Evolutionary conservation across 2,797 vertebrate species (phyloP).

Genomic region (Poecilia velifera): DNA sequence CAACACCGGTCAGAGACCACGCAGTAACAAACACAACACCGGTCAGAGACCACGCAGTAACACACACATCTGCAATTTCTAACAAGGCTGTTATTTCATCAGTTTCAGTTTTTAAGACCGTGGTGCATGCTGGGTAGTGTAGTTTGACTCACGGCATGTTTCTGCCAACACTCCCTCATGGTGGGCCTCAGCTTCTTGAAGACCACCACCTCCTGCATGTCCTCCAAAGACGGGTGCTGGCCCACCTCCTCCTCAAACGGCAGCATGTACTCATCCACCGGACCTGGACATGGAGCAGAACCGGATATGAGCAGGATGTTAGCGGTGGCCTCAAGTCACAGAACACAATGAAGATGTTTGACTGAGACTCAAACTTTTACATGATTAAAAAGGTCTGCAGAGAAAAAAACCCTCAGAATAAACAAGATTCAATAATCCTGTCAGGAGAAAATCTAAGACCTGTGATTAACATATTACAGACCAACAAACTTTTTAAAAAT

Average conservation of each 20-base stretch:
- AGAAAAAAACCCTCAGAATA: too few relatives aligned
- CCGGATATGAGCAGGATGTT: not conserved
- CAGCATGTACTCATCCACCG: slow-evolving; percentile 96
- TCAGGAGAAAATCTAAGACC: too few relatives aligned
- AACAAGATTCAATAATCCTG: too few relatives aligned
- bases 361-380: too few relatives aligned
- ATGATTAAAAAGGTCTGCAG: too few relatives aligned
- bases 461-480: too few relatives aligned
- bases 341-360: too few relatives aligned
- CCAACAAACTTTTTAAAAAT: too few relatives aligned
- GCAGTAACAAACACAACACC: too few relatives aligned
- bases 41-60: too few relatives aligned
- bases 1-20: too few relatives aligned
- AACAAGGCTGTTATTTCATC: not conserved
- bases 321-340: too few relatives aligned
- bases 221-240: slow-evolving; percentile 96
- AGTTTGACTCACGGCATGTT: slow-evolving; percentile 87
- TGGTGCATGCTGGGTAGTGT: not conserved
- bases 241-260: slow-evolving; percentile 98
- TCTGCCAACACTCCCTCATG: slow-evolving; percentile 96
- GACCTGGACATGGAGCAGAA: slow-evolving; percentile 77
- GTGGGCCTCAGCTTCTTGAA: slow-evolving; percentile 96
- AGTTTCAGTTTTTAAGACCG: not conserved
- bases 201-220: slow-evolving; percentile 99
- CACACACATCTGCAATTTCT: not conserved